These are phyloP conservation scores for Halocynthia aurantium DNA, from an alignment of 23 tunicate species.

Conservation along the genomic window DNA sequence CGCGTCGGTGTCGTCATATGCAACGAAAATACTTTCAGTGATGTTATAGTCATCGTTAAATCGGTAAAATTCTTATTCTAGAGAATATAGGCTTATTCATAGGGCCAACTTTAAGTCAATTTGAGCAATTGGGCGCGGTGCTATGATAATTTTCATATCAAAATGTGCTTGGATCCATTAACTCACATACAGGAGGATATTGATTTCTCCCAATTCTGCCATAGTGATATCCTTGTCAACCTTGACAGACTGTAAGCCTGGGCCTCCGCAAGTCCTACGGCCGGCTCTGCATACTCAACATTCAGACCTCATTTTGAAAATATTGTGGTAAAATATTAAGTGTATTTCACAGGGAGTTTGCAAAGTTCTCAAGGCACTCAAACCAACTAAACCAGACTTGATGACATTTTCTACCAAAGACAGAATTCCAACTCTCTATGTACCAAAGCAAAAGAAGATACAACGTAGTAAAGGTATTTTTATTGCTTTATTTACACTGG, in stretches of 20 bases:
- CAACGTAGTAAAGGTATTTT: not conserved
- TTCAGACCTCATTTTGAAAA: not conserved
- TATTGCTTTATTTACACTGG: no score
- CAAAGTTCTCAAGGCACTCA: constrained; percentile 39
- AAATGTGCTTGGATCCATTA: not conserved
- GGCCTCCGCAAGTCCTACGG: no score
- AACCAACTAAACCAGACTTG: constrained; percentile 40
- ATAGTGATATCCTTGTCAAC: not conserved
- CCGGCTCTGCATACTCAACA: no score
- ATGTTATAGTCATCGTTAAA: constrained; percentile 53
- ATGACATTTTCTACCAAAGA: not conserved
- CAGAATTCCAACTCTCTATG: not conserved
- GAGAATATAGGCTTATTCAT: no score
- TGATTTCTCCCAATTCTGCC: not conserved
- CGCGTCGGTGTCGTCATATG: constrained; percentile 85
- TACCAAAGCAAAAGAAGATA: not conserved
- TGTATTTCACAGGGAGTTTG: constrained; percentile 54
- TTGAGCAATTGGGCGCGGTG: no score
- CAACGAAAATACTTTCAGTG: constrained; percentile 46
- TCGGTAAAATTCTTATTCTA: constrained; percentile 32
- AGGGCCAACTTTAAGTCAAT: no score
- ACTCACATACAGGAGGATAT: not conserved
- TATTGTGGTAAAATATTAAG: not conserved
- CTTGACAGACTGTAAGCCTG: no score
- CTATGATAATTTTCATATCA: not conserved